Percentiles rank a stretch among this genome's conserved stretches.
phyloP scores from a whole-genome alignment of 1,140 invertebrate species.

The Camponotus vicinus region DNA sequence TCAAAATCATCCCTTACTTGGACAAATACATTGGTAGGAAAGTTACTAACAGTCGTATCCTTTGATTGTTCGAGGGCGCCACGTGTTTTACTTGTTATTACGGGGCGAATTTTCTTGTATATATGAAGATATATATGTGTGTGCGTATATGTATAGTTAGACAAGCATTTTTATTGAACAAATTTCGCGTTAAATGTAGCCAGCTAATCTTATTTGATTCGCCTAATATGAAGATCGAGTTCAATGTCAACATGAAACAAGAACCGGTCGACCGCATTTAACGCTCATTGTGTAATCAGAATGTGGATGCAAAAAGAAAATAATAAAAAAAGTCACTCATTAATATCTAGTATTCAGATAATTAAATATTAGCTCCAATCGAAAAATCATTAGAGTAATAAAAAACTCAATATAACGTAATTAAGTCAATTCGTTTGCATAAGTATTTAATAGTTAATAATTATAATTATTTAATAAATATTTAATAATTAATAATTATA shows the following conservation, averaged over 20 bases:
- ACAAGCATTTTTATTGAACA: conserved; percentile 19
- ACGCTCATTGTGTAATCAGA: neutral
- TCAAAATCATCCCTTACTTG: neutral
- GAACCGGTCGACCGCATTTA: neutral
- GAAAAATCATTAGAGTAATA: neutral
- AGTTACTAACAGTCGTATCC: conserved; percentile 37
- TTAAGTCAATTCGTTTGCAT: neutral
- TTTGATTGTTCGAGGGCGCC: conserved; percentile 70
- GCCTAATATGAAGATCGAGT: conserved; percentile 25
- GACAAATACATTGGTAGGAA: conserved; percentile 10
- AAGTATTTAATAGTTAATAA: neutral
- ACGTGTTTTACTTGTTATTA: conserved; percentile 63
- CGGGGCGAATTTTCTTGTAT: neutral
- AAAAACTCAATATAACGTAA: neutral
- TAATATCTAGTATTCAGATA: neutral
- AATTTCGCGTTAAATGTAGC: neutral
- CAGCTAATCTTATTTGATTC: neutral
- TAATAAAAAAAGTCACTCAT: neutral
- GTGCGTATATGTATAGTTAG: neutral
- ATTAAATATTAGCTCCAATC: neutral
- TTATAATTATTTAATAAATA: neutral
- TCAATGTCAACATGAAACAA: conserved; percentile 18
- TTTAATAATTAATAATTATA: conserved; percentile 3
- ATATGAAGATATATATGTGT: too few species aligned
- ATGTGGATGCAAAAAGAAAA: neutral